Evolutionary conservation across 2,888 invertebrate species (phyloP), one percentile per base, ranked within the genome.

Genomic region (Acrobasis repandana): DNA sequence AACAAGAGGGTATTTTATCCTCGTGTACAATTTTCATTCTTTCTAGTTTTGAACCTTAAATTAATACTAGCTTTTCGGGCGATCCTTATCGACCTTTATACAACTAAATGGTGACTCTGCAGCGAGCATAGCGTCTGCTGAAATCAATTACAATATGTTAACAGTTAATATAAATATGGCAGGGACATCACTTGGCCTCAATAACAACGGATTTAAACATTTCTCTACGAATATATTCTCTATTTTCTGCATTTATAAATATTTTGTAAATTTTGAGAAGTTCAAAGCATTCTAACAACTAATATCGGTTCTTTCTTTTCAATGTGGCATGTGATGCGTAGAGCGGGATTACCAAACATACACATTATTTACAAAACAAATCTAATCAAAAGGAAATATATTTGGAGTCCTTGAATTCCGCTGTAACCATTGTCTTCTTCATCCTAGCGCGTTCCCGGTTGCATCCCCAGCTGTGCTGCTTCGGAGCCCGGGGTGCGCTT

Each of bases 331-430:
- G 62, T 68, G 62, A 68, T 67, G 62, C 59, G 68, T 43, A 43
- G 64, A 65, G 64, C 67, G 67, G 67, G 63, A 67, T 43, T 69
- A 54, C 65, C 67, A 70, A 73, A 70, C 67, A 73, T 74, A 62
- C 64, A 67, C 71, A 73, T 73, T 83, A 88, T 86, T 80, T 85
- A 88, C 83, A 85, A 79, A 77, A 43, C 11, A n/a, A n/a, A 72
- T 8, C 28, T 28, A 76, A 75, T 74, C 80, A 75, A 74, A 72
- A 77, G 76, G 14, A 43, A 1, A n/a, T n/a, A 6, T 5, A 14
- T n/a, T 80, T 80, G 80, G 77, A 69, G 73, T 78, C 74, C 79
- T 43, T n/a, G 43, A 4, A n/a, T 70, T 78, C 77, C 61, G n/a
- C n/a, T n/a, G n/a, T n/a, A n/a, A n/a, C n/a, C n/a, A n/a, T n/a